Base-by-base conservation (phyloP, 2,797 vertebrate genomes). In the Fundulus diaphanus region DNA sequence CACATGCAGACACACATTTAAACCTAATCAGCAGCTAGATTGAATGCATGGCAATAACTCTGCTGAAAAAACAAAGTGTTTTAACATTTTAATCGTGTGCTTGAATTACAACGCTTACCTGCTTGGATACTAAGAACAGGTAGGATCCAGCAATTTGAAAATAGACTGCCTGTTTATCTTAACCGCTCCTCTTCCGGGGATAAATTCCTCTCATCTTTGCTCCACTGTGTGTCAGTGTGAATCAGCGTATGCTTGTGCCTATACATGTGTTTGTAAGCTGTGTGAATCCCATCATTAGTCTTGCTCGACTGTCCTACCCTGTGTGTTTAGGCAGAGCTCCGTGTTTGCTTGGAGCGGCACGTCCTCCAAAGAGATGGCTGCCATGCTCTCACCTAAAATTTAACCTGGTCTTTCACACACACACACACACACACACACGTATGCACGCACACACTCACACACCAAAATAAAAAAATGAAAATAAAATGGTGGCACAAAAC, bases 281-380 rank as follows among this genome's bases (percentile, higher is more conserved):
- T 88, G 93, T 94, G 93, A 89, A 92, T 96, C 95, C 92, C 95
- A 90, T 96, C 96, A 96, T 98, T 96, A 96, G 96, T 98, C 97
- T 97, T 94, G 87, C 87, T 92, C 91, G 90, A 93, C 96, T 94
- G 96, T 97, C 96, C 96, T 94, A 96, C 96, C 94, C 92, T 95
- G 97, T 97, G 96, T 97, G 96, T 94, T 96, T 94, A 96, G 94
- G 95, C 69, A 94, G 94, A 90, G 83, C 93, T 78, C 81, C 83
- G 85, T 97, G 94, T 96, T 96, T 97, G 95, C 94, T 96, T 90
- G 86, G 80, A 86, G 85, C 83, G 87, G 78, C 82, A 76, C 79
- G 90, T 92, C 88, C 92, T 92, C 91, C 78, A 85, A 80, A 92
- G 85, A 87, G 75, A 83, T 81, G 82, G 82, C 88, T 81, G 85